These are phyloP conservation scores for Chrysaora quinquecirrha DNA, from an alignment of 30 jellyfish, hydroid and myxozoan genomes.

Conservation along the genomic window DNA sequence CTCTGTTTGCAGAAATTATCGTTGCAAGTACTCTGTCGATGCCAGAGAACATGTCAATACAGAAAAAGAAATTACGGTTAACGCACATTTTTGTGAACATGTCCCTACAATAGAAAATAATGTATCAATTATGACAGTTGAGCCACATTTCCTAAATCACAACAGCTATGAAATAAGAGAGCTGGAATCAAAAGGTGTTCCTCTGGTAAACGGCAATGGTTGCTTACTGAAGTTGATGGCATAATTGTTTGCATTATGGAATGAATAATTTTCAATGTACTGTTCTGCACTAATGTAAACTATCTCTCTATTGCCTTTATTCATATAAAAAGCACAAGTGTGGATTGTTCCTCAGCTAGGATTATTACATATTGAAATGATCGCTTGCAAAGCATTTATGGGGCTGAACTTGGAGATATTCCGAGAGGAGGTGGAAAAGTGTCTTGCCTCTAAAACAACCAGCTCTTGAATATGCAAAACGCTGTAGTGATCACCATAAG, in stretches of 20 bases:
- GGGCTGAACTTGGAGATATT: neutral
- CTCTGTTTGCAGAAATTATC: constrained; percentile 1
- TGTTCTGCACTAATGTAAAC: constrained; percentile 6
- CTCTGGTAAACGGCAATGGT: constrained; percentile 23
- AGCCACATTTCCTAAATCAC: constrained; percentile 27
- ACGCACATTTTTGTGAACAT: neutral
- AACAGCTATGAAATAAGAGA: neutral
- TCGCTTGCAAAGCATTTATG: neutral
- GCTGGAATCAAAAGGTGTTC: constrained; percentile 28
- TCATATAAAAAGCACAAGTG: neutral
- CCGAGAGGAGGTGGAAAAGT: neutral
- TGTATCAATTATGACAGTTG: constrained; percentile 5
- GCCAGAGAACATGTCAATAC: too few species aligned
- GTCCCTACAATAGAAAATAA: neutral
- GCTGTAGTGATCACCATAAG: neutral
- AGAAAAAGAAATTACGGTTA: neutral
- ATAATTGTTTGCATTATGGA: neutral
- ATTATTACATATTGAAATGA: neutral
- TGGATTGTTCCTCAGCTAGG: constrained; percentile 15
- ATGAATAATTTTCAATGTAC: neutral
- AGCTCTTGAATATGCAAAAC: neutral
- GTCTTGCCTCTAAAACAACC: neutral
- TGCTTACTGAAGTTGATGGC: constrained; percentile 1
- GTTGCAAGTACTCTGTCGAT: neutral
- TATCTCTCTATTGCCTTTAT: neutral